Conservation (phyloP, 2,888 invertebrate species). For the Yponomeuta evonymella region DNA sequence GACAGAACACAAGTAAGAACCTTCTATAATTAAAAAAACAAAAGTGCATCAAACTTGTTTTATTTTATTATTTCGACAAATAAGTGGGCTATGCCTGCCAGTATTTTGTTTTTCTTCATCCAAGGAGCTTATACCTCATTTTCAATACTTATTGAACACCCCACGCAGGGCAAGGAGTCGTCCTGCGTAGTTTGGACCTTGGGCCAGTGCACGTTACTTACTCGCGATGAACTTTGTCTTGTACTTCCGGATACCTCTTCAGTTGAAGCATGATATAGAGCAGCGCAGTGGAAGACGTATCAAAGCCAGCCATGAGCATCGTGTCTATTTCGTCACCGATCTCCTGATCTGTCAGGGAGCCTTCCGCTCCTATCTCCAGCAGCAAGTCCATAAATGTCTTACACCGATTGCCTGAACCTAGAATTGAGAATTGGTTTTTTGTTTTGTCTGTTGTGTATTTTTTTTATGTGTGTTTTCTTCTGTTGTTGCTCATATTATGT, state of each 20-base stretch:
- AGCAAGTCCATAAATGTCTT: slow-evolving; percentile 17
- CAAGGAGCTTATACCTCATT: too few species aligned
- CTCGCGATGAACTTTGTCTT: slow-evolving; percentile 16
- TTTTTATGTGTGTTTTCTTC: background rate
- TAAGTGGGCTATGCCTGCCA: too few species aligned
- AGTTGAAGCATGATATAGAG: slow-evolving; percentile 8
- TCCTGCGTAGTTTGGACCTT: too few species aligned
- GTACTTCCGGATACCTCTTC: slow-evolving; percentile 16
- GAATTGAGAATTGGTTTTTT: background rate
- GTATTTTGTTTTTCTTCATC: too few species aligned
- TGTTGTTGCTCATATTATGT: background rate
- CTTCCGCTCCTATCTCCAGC: slow-evolving; percentile 11
- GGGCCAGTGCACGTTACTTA: slow-evolving; percentile 10
- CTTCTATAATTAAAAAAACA: too few species aligned
- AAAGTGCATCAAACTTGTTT: too few species aligned
- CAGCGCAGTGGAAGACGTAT: slow-evolving; percentile 7
- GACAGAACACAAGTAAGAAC: too few species aligned
- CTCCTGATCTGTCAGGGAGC: slow-evolving; percentile 15
- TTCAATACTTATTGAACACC: too few species aligned
- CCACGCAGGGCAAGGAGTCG: too few species aligned
- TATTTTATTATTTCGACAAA: too few species aligned
- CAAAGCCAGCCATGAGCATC: slow-evolving; percentile 15
- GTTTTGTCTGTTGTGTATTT: background rate
- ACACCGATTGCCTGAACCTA: slow-evolving; percentile 8
- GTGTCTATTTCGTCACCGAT: slow-evolving; percentile 15